Conservation (phyloP, 2,797 vertebrate genomes). For the Hybognathus amarus region DNA sequence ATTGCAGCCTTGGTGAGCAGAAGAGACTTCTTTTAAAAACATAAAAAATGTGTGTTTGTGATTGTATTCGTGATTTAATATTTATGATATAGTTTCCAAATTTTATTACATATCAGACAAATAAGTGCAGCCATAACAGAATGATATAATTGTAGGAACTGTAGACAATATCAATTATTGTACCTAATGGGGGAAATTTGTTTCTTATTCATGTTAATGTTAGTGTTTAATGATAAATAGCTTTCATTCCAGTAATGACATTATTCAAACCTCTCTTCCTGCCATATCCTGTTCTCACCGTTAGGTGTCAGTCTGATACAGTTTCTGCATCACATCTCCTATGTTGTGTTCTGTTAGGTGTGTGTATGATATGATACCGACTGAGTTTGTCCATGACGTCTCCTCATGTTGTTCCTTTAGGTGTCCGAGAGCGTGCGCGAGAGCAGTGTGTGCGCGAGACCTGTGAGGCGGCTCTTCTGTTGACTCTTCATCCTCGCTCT, state of each 20-base stretch:
- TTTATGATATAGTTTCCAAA: neutral
- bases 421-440: slow-evolving; percentile 82
- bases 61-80: no score
- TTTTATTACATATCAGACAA: neutral
- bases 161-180: neutral
- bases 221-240: neutral
- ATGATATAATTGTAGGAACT: neutral
- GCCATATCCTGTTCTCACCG: slow-evolving; percentile 46
- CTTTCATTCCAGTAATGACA: neutral
- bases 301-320: no score
- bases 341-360: slow-evolving; percentile 69
- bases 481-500: slow-evolving; percentile 86
- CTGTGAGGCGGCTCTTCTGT: slow-evolving; percentile 83
- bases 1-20: no score
- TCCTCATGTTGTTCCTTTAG: slow-evolving; percentile 63
- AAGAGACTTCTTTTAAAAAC: no score
- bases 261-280: neutral
- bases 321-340: no score
- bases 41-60: rapidly evolving
- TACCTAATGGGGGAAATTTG: no score
- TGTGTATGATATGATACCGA: slow-evolving; percentile 49
- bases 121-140: neutral
- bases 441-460: slow-evolving; percentile 88
- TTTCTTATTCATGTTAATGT: neutral
- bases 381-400: neutral